Conservation (phyloP, 23 tunicate species). For the Corella eumyota region DNA sequence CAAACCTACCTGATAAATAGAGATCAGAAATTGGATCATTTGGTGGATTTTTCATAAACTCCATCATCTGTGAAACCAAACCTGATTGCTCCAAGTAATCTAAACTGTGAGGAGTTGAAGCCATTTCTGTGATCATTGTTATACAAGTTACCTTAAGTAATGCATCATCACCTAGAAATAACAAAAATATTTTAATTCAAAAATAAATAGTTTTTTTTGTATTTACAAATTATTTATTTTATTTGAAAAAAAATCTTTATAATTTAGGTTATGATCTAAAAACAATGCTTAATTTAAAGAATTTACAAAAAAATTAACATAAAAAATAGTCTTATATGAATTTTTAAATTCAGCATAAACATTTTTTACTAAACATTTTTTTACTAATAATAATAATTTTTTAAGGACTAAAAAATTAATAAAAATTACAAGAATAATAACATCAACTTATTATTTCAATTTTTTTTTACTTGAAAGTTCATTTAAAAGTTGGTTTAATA, state of each 20-base stretch:
- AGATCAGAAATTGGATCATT: constrained; percentile 52
- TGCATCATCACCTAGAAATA: constrained; percentile 52
- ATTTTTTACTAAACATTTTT: no score
- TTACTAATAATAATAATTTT: no score
- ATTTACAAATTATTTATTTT: background rate
- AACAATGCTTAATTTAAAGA: no score
- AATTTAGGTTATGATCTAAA: no score
- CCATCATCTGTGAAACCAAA: constrained; percentile 49
- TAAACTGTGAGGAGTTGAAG: constrained; percentile 55
- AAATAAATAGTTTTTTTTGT: no score
- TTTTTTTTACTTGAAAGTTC: constrained; percentile 36
- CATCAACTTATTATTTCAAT: no score
- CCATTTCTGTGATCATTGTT: constrained; percentile 75
- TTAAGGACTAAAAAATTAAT: no score
- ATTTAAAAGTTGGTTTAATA: constrained; percentile 20
- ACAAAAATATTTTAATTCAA: no score
- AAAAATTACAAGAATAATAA: no score
- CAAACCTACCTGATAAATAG: constrained; percentile 42
- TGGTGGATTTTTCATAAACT: constrained; percentile 32
- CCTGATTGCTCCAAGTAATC: constrained; percentile 45
- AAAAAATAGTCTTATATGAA: background rate
- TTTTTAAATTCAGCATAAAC: background rate
- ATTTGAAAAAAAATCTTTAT: no score
- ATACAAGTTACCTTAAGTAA: constrained; percentile 44
- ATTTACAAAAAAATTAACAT: background rate